Evolutionary conservation across 2,113 vertebrate species (phyloP), one percentile per base, ranked within the genome.

Genomic region (Nyctereutes procyonoides): DNA sequence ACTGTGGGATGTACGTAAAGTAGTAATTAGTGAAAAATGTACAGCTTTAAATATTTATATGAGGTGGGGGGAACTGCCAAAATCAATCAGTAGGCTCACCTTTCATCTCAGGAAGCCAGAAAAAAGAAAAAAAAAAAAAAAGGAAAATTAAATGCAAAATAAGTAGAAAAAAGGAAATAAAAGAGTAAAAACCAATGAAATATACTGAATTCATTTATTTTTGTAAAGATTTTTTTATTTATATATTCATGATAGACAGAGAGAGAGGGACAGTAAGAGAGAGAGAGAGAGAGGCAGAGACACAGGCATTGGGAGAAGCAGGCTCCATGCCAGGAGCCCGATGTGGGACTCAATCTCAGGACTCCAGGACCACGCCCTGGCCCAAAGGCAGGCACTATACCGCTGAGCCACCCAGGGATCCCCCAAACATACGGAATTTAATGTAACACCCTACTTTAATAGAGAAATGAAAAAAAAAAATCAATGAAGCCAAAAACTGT

Each of bases 31-130:
- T 28, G 32, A 13, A 20, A 69, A 83, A 79, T 28, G 17, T 69
- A 79, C 7, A 84, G 35, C 67, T 88, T 88, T 76, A 88, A 93
- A 88, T 88, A 24, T 83, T 93, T 93, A 62, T 43, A 74, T 80
- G 51, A n/a, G 63, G 2, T 28, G 8, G 10, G 19, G 56, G 53
- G 32, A 69, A 62, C 14, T 69, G 19, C 32, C 60, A 93, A 71
- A 79, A 84, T 89, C 43, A 94, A 84, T 89, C 43, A 96, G 73
- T 73, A 10, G 10, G 35, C 9, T 86, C 80, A 81, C 28, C 13
- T 35, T 80, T 63, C 24, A 73, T 30, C 55, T 90, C 67, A 77
- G 17, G 17, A 67, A 30, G 35, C 7, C 10, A 79, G 38, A 12
- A 10, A 10, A 2, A 24, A 79, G 38, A 12, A 10, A 10, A 2